Base-by-base conservation (phyloP, 92 coral and sea anemone species). In the Palythoa caribaeorum region DNA sequence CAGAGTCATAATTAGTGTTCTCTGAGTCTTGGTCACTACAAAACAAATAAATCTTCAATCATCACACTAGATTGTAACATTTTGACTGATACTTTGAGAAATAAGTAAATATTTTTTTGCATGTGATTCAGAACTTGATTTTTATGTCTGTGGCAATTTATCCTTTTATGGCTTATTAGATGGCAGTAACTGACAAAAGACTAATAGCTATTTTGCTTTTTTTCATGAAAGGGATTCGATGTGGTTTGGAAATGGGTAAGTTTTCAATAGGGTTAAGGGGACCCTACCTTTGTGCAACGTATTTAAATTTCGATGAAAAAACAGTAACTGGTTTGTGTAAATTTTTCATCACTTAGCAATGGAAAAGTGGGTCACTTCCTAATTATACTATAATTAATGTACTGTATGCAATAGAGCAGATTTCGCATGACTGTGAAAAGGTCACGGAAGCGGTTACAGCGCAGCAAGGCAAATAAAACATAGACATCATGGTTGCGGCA, bases 1-100 rank as follows among this genome's bases (percentile, higher is more conserved):
- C 60, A 54, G 60, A 54, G 60, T 54, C 60, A 54, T 54, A 54
- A 68, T 68, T 68, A 36, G 73, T 68, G 73, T 68, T 68, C 73
- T 70, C 75, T 70, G 75, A 70, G 75, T 70, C 75, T 70, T 70
- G 75, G 75, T 70, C 75, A 70, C 75, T 70, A 70, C 75, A 70
- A 70, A 70, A 70, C 75, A 70, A 20, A 70, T 70, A 70, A 70
- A 70, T 20, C 75, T 70, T 70, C 40, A 70, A 70, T 70, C 75
- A 70, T 70, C 75, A 70, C 40, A 70, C 39, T 70, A 70, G 75
- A 70, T 70, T 70, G 39, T 70, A 70, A 70, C 75, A 70, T 70
- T 70, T 70, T 28, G 40, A 20, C 75, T 70, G 39, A 70, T 70
- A 20, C 40, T 70, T 70, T 70, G 72, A 66, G 72, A 66, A 66